Percentiles rank a stretch among this genome's conserved stretches.
Conservation (phyloP, 2,888 invertebrate species). For the Pachycephus smyrnensis region DNA sequence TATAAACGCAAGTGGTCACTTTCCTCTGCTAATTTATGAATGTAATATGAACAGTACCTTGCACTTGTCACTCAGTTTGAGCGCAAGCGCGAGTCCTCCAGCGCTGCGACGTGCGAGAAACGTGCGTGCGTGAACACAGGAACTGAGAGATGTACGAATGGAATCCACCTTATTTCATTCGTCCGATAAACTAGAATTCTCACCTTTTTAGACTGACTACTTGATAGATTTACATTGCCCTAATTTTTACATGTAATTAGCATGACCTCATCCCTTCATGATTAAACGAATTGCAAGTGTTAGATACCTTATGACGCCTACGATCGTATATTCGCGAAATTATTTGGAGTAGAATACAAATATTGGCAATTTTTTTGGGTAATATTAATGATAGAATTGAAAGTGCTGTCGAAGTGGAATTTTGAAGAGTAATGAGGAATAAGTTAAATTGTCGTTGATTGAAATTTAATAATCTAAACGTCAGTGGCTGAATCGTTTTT, state of each 20-base stretch:
- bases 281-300: neutral
- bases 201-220: neutral
- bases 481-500: neutral
- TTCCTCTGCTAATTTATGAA: conserved; percentile 9
- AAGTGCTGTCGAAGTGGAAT: neutral
- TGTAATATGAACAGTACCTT: conserved; percentile 76
- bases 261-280: neutral
- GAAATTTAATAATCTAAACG: neutral
- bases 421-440: neutral
- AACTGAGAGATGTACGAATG: conserved; percentile 54
- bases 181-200: conserved; percentile 12
- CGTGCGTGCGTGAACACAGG: conserved; percentile 71
- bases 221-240: neutral
- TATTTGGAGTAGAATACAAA: neutral
- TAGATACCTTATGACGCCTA: neutral
- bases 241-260: neutral
- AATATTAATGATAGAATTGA: neutral
- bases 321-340: neutral
- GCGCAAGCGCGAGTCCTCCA: conserved; percentile 79
- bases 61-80: conserved; percentile 85
- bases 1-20: neutral
- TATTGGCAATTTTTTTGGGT: neutral
- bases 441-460: neutral
- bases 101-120: conserved; percentile 64
- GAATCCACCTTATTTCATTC: conserved; percentile 34